A percentile compares a stretch with the other conserved stretches of the same genome.
These are phyloP conservation scores for Invenusta paracnida DNA, from an alignment of 2,888 invertebrate genomes.

Conservation along the genomic window DNA sequence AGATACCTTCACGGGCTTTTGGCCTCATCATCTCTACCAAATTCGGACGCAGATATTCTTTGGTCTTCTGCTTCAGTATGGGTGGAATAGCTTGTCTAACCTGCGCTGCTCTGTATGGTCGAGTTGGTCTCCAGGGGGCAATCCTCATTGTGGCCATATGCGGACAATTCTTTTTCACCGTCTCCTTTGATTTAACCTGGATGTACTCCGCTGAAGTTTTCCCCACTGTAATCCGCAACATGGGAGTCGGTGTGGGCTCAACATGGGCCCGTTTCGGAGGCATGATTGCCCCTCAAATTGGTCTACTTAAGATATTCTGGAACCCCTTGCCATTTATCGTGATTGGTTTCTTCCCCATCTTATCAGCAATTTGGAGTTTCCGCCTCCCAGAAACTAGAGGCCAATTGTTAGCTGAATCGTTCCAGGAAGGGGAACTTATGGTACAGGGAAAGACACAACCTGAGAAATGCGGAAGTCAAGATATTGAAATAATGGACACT, in stretches of 20 bases:
- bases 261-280: constrained; percentile 19
- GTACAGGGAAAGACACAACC: background rate
- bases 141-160: background rate
- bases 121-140: background rate
- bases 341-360: background rate
- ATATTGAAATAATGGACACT: too few relatives aligned
- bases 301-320: constrained; percentile 19
- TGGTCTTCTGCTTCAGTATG: background rate
- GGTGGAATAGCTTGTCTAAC: constrained; percentile 16
- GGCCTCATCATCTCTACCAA: background rate
- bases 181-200: constrained; percentile 35
- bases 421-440: background rate
- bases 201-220: constrained; percentile 35
- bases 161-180: constrained; percentile 23
- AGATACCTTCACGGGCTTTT: constrained; percentile 24
- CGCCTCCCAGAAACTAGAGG: background rate
- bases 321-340: constrained; percentile 26
- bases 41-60: background rate
- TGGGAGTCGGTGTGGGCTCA: constrained; percentile 33
- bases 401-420: background rate
- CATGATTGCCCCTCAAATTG: constrained; percentile 3
- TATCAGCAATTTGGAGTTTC: background rate
- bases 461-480: too few relatives aligned
- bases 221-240: constrained; percentile 32
- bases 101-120: constrained; percentile 15